Conservation (phyloP, 1,140 invertebrate species). For the Apis florea region DNA sequence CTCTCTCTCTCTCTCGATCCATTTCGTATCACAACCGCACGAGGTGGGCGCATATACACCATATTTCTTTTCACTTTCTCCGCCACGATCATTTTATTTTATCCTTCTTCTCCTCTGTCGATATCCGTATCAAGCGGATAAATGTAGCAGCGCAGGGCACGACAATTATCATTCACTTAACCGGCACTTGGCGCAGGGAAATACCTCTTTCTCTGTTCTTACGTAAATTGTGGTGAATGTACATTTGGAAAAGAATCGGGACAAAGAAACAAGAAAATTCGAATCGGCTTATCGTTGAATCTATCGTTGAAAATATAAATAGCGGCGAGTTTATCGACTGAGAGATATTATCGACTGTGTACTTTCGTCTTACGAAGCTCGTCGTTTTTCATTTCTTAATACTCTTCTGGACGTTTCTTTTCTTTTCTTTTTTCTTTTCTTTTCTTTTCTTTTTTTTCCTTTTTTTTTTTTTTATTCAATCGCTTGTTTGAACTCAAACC, state of each 20-base stretch:
- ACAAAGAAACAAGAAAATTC: no score
- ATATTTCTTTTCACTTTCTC: neutral
- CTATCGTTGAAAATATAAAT: no score
- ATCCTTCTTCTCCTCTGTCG: neutral
- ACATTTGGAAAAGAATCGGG: no score
- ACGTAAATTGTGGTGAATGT: no score
- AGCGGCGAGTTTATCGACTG: no score
- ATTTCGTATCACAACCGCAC: constrained; percentile 41
- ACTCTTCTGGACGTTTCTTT: neutral
- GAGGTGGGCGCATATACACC: neutral
- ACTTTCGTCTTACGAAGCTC: constrained; percentile 2
- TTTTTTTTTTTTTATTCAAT: neutral
- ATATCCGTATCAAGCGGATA: no score
- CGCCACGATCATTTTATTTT: no score
- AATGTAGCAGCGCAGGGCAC: neutral
- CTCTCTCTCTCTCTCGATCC: neutral
- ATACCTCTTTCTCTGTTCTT: no score
- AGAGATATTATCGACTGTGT: neutral
- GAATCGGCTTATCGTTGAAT: no score
- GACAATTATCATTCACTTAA: neutral
- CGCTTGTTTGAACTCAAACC: neutral
- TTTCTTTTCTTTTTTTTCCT: neutral
- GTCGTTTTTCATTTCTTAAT: neutral
- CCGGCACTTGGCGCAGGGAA: no score
- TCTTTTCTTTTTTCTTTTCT: neutral